phyloP scores from a whole-genome alignment of 2,113 vertebrate genomes.

The Pomatorhinus ruficollis region DNA sequence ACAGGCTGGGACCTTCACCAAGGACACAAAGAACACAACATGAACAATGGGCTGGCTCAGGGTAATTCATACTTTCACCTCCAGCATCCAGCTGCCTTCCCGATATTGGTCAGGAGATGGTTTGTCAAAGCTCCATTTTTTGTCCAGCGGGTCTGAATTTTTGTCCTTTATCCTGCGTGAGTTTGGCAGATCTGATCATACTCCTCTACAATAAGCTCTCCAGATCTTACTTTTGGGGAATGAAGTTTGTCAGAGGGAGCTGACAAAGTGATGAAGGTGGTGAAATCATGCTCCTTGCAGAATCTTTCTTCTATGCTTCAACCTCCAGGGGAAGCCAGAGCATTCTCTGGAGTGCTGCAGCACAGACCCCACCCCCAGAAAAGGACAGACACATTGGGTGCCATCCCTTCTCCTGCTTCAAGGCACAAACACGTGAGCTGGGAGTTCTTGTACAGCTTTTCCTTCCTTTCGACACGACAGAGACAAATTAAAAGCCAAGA shows the following conservation, averaged over 20 bases:
- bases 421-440: fast-evolving
- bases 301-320: not conserved
- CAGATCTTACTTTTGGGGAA: not conserved
- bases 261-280: not conserved
- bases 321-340: not conserved
- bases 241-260: not conserved
- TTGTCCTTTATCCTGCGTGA: not conserved
- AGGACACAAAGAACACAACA: not conserved
- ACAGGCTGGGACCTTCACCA: not conserved
- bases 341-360: not conserved
- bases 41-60: not conserved
- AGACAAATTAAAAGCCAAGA: not conserved
- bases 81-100: not conserved
- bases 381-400: not conserved
- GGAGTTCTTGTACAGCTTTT: not conserved
- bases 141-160: not conserved
- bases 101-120: not conserved
- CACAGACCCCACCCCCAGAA: not conserved
- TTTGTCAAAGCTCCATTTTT: not conserved
- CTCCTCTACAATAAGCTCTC: not conserved
- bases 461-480: not conserved
- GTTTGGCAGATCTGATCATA: not conserved
- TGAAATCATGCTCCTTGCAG: not conserved
- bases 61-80: not conserved
- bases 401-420: not conserved